phyloP scores from a whole-genome alignment of 2,113 vertebrate genomes.

The Atherinomorus stipes region DNA sequence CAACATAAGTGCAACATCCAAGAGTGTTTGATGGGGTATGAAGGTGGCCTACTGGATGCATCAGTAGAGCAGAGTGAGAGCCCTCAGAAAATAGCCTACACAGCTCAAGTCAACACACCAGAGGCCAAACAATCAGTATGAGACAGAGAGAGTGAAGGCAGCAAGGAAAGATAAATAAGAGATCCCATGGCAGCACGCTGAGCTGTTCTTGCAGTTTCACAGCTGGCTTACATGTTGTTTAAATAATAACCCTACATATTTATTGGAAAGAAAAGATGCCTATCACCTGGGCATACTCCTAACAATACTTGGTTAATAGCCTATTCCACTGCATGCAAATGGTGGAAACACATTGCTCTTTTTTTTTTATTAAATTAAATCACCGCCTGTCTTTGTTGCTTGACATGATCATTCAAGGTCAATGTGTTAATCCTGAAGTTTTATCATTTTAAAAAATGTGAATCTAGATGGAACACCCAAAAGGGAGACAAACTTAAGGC shows the following conservation, averaged over 20 bases:
- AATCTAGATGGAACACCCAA: background rate
- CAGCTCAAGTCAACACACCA: slow-evolving; percentile 21
- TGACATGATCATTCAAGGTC: slow-evolving; percentile 43
- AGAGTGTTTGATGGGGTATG: background rate
- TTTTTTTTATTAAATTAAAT: slow-evolving; percentile 70
- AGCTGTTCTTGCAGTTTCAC: background rate
- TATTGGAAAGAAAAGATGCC: slow-evolving; percentile 8
- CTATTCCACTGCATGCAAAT: slow-evolving; percentile 51
- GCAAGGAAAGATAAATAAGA: slow-evolving; percentile 3
- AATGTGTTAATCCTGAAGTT: slow-evolving; percentile 41
- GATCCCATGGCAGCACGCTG: slow-evolving; percentile 13
- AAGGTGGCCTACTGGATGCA: slow-evolving; percentile 5
- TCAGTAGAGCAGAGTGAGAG: slow-evolving; percentile 13
- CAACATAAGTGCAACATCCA: background rate
- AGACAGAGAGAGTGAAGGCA: background rate
- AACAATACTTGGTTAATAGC: slow-evolving; percentile 46
- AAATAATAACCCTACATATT: slow-evolving; percentile 22
- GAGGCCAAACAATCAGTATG: slow-evolving; percentile 21
- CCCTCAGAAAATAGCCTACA: background rate
- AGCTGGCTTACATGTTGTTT: background rate
- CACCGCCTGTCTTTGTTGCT: slow-evolving; percentile 41
- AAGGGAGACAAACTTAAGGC: background rate
- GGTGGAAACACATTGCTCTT: slow-evolving; percentile 65
- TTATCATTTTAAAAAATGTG: slow-evolving; percentile 7
- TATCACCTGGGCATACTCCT: slow-evolving; percentile 2